phyloP scores from a whole-genome alignment of 2,797 vertebrate species.

The Buceros bicornis region DNA sequence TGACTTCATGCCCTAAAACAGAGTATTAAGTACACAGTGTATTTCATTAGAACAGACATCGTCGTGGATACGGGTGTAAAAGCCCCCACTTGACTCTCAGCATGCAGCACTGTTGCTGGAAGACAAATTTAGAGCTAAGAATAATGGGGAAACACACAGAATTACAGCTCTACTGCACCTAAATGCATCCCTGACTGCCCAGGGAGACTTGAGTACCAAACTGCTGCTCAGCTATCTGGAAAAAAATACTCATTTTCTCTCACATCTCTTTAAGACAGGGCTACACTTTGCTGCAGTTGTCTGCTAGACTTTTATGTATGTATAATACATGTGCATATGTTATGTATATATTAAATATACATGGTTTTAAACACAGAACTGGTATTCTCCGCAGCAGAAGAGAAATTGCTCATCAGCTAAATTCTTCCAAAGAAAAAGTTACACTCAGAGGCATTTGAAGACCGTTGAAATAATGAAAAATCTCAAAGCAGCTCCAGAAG shows the following conservation, averaged over 20 bases:
- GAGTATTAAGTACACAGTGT: neutral
- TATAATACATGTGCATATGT: neutral
- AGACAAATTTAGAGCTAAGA: conserved; percentile 20
- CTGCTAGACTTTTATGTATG: neutral
- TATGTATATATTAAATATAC: neutral
- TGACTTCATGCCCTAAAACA: conserved; percentile 28
- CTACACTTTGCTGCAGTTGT: neutral
- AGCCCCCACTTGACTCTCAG: conserved; percentile 24
- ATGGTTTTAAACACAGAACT: neutral
- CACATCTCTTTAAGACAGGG: neutral
- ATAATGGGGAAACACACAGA: conserved; percentile 29
- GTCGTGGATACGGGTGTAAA: neutral
- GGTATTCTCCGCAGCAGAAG: neutral
- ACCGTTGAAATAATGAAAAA: neutral
- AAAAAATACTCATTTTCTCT: neutral
- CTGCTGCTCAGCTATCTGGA: neutral
- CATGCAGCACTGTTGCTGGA: neutral
- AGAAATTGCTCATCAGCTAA: neutral
- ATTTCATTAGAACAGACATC: conserved; percentile 27
- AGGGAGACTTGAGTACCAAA: neutral
- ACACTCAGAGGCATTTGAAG: neutral
- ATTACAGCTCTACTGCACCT: conserved; percentile 7
- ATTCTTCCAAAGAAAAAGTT: neutral
- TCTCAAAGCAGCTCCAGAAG: neutral
- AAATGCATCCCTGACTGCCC: neutral